Percentiles rank a stretch among this genome's conserved stretches.
These are phyloP conservation scores for Coendou prehensilis DNA, from an alignment of 2,797 vertebrate species.

Conservation along the genomic window DNA sequence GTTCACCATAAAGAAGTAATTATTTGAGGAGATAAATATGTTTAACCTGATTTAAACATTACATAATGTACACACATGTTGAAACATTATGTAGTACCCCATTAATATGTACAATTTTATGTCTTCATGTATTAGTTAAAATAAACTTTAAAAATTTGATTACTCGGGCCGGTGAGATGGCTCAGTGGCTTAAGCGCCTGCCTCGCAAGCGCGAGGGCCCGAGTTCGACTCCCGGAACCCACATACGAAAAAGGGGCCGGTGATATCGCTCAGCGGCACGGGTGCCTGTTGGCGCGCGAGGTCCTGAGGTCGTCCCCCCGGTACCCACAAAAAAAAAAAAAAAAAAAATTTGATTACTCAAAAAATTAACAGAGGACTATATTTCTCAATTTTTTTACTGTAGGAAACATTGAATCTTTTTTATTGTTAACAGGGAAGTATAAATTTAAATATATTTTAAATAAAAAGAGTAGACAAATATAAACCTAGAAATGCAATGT, in stretches of 20 bases:
- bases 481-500: conserved; percentile 37
- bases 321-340: no score
- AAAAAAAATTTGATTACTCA: conserved; percentile 13
- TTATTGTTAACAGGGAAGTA: conserved; percentile 22
- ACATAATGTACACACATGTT: not conserved
- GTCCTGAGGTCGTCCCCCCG: no score
- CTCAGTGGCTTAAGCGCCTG: no score
- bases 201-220: no score
- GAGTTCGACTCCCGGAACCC: no score
- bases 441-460: conserved; percentile 44
- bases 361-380: conserved; percentile 1
- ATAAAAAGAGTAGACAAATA: conserved; percentile 37
- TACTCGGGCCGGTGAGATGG: no score
- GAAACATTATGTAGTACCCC: not conserved
- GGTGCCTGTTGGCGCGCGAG: no score
- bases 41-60: not conserved
- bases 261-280: no score
- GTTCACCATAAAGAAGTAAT: not conserved
- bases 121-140: not conserved
- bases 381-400: conserved; percentile 25
- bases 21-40: not conserved
- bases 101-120: not conserved
- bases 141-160: conserved; percentile 2
- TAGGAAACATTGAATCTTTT: not conserved
- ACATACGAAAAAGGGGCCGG: no score